Conservation (phyloP, 2,888 invertebrate species). For the Leptopilina drosophilae region DNA sequence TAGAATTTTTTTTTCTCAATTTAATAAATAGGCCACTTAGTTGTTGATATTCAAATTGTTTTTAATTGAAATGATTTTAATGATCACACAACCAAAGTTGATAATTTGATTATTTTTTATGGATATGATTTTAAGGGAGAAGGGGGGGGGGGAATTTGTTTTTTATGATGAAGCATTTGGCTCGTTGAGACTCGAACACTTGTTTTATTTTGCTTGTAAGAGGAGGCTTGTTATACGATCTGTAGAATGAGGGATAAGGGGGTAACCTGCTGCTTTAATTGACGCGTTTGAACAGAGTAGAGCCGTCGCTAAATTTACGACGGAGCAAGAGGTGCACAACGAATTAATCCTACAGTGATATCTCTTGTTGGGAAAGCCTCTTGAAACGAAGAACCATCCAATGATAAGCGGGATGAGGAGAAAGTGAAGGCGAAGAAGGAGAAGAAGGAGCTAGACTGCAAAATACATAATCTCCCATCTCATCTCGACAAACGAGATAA, state of each 20-base stretch:
- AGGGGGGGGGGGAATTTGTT: background rate
- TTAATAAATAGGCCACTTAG: too few relatives aligned
- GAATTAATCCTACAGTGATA: slow-evolving; percentile 31
- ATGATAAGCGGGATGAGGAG: background rate
- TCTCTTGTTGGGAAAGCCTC: slow-evolving; percentile 31
- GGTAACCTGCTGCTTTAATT: slow-evolving; percentile 35
- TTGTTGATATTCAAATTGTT: too few relatives aligned
- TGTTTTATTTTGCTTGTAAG: slow-evolving; percentile 35
- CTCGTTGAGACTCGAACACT: background rate
- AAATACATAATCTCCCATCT: slow-evolving; percentile 57
- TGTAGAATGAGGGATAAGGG: slow-evolving; percentile 14
- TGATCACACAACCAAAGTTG: too few relatives aligned
- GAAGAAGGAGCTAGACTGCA: slow-evolving; percentile 37
- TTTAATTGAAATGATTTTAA: too few relatives aligned
- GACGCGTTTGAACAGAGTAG: slow-evolving; percentile 35
- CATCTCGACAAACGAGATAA: slow-evolving; percentile 36
- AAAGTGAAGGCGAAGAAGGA: background rate
- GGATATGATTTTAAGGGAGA: background rate
- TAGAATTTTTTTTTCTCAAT: too few relatives aligned
- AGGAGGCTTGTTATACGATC: slow-evolving; percentile 37
- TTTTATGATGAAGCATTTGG: slow-evolving; percentile 15
- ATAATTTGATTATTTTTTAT: background rate
- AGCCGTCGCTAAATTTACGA: slow-evolving; percentile 35
- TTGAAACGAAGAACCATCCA: slow-evolving; percentile 37
- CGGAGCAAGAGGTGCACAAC: slow-evolving; percentile 21